Base-by-base conservation (phyloP, 2,888 invertebrate genomes). In the Drepanosiphum platanoidis region DNA sequence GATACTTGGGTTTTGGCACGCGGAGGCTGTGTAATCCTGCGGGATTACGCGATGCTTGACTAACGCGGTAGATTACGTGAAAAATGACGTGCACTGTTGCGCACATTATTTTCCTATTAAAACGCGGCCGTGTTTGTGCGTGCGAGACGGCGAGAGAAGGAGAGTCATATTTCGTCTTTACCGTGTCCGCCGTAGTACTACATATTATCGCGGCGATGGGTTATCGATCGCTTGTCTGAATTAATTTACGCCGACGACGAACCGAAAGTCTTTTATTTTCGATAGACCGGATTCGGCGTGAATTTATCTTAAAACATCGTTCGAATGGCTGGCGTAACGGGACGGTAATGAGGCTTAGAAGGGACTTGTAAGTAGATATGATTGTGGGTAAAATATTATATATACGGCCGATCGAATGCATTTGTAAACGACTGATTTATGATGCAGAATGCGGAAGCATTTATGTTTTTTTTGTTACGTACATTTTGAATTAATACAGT, bases 101-200 rank as follows among this genome's bases (percentile, higher is more conserved):
- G 66, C 68, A 66, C 66, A 66, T 79, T 79, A 68, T 80, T 80
- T 80, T 80, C 79, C 68, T 80, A 80, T 80, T 80, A 79, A 68
- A 79, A 68, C 18, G 18, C 34, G 34, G 79, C n/a, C 46, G 34
- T n/a, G n/a, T n/a, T n/a, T n/a, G n/a, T n/a, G 32, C 13, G 39
- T 39, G 30, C 22, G 27, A 30, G 39, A n/a, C n/a, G n/a, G n/a
- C n/a, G n/a, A n/a, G n/a, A n/a, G n/a, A n/a, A n/a, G n/a, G n/a
- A 11, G 30, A 52, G 52, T 52, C 22, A 5, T 18, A 1, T 68
- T 64, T 64, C 30, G n/a, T 75, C n/a, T 34, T 58, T 5, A 22
- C 61, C 39, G 27, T 27, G 15, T 8, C 13, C 58, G n/a, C 15
- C 5, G 22, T 52, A 52, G 4, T 1, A 22, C 32, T 30, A 3